Evolutionary conservation across 2,888 invertebrate genomes (phyloP).

Genomic region (Tolmerus cingulatus): DNA sequence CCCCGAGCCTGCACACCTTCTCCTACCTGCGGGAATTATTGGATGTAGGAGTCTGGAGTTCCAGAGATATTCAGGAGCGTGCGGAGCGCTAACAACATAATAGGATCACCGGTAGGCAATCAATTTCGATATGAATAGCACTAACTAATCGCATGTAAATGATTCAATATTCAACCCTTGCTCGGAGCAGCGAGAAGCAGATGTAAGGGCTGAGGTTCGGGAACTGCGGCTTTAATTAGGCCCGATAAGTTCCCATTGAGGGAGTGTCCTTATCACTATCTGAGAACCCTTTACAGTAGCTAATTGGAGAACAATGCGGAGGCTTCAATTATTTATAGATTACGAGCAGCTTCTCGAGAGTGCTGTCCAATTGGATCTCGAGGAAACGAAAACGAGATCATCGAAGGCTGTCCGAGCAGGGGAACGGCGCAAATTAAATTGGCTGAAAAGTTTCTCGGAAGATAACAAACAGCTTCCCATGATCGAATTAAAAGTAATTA

Average conservation of each 20-base stretch:
- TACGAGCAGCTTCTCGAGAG: background rate
- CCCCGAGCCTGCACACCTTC: no score
- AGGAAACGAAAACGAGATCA: background rate
- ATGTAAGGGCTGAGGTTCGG: background rate
- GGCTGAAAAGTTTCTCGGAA: constrained; percentile 7
- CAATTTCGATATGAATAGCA: background rate
- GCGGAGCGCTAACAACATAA: background rate
- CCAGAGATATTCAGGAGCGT: no score
- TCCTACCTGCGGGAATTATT: no score
- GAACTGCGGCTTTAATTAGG: background rate
- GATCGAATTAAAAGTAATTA: constrained; percentile 41
- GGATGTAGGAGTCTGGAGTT: no score
- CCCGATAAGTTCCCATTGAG: background rate
- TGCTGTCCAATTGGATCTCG: background rate
- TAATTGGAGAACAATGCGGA: background rate
- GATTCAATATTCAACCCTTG: background rate
- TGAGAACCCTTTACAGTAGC: background rate
- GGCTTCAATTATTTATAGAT: constrained; percentile 1
- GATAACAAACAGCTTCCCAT: background rate
- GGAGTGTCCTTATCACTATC: background rate
- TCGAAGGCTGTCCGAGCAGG: background rate
- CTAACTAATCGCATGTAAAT: background rate
- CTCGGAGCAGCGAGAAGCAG: background rate
- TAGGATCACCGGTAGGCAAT: background rate
- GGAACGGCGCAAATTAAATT: background rate